Evolutionary conservation across 2,888 invertebrate species (phyloP), one percentile per base, ranked within the genome.

Genomic region (Nemotelus pantherinus): DNA sequence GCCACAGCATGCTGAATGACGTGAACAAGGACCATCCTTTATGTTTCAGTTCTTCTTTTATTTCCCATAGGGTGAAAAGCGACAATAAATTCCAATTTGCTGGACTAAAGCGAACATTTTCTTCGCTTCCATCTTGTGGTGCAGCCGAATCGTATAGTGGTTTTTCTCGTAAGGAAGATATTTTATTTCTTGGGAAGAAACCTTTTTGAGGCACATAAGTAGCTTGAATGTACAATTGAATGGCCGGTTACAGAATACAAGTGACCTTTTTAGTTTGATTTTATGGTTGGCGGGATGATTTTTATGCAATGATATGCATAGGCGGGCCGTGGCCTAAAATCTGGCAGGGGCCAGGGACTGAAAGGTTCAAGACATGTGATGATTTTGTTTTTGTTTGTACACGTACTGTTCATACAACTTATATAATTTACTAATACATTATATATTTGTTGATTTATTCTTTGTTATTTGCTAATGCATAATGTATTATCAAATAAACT

Each of bases 191-290:
- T 47, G 45, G 44, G 65, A 45, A n/a, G 65, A 47, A 65, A 45
- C 45, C 47, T 65, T 63, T 47, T 9, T 63, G 63, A 63, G 9
- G 41, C 5, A 2, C 3, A 63, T 41, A 63, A 7, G 39, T 4
- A 6, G 10, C 41, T 55, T 44, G 53, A 39, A 53, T 72, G 67
- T 67, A 77, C 78, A 78, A 45, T 78, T 78, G 74, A 76, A 72
- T 78, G 77, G 72, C 74, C 77, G 10, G 53, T 44, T 43, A 64
- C 72, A 72, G 78, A 78, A 78, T 78, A 78, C 77, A 78, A 78
- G 78, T 78, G 77, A 77, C 78, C 78, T 78, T 74, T 78, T 78
- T 78, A 78, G 78, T 68, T 78, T 74, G 41, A 72, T 77, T 78
- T 78, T 78, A 77, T 78, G 71, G 71, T 48, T 64, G 71, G 60